Evolutionary conservation across 2,888 invertebrate genomes (phyloP), one percentile per base, ranked within the genome.

Genomic region (Labia minor): DNA sequence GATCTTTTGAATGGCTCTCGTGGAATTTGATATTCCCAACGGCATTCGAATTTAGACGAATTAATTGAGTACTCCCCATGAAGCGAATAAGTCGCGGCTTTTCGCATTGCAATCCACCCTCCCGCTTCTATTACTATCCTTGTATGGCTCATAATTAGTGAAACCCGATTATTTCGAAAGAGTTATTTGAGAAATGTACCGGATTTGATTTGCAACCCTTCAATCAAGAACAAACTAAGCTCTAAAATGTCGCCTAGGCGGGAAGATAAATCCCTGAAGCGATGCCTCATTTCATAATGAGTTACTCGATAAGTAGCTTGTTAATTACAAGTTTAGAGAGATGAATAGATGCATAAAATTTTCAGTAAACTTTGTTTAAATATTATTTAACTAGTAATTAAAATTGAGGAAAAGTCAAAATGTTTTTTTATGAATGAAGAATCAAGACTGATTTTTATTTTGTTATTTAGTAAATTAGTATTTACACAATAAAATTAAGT

Each of bases 171-270:
- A 49, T 49, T 49, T 49, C 26, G 26, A 26, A 49, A 49, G 49
- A 49, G 49, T 49, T 49, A 49, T 8, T 49, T 49, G 49, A 49
- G 49, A 49, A 49, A 49, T 49, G 49, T 49, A n/a, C 49, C 49
- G 49, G 49, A 49, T 49, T 49, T 49, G 49, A 49, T n/a, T 49
- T 49, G 49, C 49, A 49, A 14, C 49, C 49, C 49, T 49, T 49
- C 49, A 11, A 49, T 49, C 16, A 11, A 49, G 49, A 49, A 11
- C 26, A 26, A 49, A 49, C 49, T 49, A 11, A 49, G 49, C 49
- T 49, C 14, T 49, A 49, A 49, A 49, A 49, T 49, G 49, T 49
- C 49, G 49, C 49, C 49, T 49, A 10, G 49, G 2, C 14, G 49
- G 16, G 49, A 16, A 49, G 6, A 49, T 49, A 49, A 49, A n/a